Conservation (phyloP, 2,113 vertebrate genomes). For the Sylvietta virens region DNA sequence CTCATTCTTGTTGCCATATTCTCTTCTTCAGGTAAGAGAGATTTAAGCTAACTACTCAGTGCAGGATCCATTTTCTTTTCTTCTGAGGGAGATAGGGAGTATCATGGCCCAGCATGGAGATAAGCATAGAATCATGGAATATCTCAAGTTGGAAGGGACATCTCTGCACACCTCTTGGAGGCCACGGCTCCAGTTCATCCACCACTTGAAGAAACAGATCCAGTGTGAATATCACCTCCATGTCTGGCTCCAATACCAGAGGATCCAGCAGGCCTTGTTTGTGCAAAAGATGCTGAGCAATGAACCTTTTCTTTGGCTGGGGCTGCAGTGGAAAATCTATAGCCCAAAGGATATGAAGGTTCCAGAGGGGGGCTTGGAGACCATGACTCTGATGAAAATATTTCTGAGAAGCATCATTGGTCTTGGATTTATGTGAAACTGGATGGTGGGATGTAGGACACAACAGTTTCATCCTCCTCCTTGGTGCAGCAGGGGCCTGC, state of each 20-base stretch:
- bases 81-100: background rate
- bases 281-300: background rate
- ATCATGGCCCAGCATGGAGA: background rate
- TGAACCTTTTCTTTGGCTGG: background rate
- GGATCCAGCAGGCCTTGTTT: background rate
- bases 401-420: background rate
- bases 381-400: background rate
- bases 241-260: background rate
- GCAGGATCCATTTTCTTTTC: background rate
- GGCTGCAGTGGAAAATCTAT: background rate
- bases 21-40: background rate
- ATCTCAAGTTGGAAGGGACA: background rate
- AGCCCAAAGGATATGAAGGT: background rate
- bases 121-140: background rate
- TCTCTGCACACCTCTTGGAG: fast-evolving
- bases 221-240: background rate
- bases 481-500: background rate
- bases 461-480: background rate
- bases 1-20: background rate
- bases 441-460: background rate
- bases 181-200: background rate
- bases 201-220: background rate
- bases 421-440: background rate
- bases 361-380: background rate
- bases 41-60: background rate